Conservation (phyloP, 2,113 vertebrate genomes). For the Pseudopodoces humilis region DNA sequence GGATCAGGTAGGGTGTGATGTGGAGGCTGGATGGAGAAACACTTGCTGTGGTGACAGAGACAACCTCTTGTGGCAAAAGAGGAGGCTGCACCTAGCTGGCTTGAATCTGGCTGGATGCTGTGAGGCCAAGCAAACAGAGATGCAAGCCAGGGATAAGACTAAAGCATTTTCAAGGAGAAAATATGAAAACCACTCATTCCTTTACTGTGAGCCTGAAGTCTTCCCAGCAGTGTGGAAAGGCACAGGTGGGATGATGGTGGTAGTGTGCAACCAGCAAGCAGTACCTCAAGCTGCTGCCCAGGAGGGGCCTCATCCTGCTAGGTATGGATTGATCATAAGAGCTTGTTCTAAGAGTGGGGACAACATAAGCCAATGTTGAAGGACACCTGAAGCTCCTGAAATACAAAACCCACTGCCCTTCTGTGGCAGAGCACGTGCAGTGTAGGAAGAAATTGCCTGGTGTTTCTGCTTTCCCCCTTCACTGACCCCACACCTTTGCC, state of each 20-base stretch:
- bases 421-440: rapidly evolving
- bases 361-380: not conserved
- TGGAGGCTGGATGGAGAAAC: not conserved
- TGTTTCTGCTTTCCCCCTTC: not conserved
- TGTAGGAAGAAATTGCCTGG: not conserved
- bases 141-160: not conserved
- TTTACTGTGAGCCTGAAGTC: not conserved
- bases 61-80: not conserved
- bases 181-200: not conserved
- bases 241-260: not conserved
- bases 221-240: not conserved
- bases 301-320: not conserved
- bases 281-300: not conserved
- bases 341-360: not conserved
- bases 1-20: not conserved
- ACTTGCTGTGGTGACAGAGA: not conserved
- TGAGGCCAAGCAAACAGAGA: not conserved
- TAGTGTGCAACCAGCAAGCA: not conserved
- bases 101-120: not conserved
- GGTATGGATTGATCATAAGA: not conserved
- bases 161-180: not conserved
- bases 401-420: not conserved
- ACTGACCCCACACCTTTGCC: not conserved
- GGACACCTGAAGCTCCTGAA: not conserved
- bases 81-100: not conserved